Conservation (phyloP, 2,113 vertebrate genomes). For the Crotalus viridis region DNA sequence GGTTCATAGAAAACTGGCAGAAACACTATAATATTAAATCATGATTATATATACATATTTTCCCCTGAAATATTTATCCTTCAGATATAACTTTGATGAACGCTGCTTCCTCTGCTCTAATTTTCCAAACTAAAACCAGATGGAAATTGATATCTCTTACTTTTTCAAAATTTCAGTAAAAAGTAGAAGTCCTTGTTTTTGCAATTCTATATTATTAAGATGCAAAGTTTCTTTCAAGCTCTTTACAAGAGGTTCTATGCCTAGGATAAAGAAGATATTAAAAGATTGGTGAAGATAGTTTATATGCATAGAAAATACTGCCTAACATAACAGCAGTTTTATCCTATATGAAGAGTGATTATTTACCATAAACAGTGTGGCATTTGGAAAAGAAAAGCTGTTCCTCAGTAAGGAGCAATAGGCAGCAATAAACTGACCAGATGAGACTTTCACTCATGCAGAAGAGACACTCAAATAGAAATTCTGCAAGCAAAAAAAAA, state of each 20-base stretch:
- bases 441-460: constrained; percentile 79
- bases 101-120: neutral
- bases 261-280: constrained; percentile 59
- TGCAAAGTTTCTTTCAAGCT: constrained; percentile 80
- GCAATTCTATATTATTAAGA: constrained; percentile 81
- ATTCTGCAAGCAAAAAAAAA: constrained; percentile 67
- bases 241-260: constrained; percentile 88
- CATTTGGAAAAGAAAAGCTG: constrained; percentile 91
- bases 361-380: constrained; percentile 92
- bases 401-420: constrained; percentile 86
- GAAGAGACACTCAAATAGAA: constrained; percentile 80
- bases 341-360: neutral
- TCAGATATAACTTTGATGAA: neutral
- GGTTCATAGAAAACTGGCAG: neutral
- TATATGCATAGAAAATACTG: neutral
- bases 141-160: constrained; percentile 64
- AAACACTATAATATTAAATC: neutral
- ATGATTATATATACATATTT: neutral
- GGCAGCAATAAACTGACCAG: constrained; percentile 86
- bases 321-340: constrained; percentile 4
- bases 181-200: constrained; percentile 86
- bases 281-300: neutral
- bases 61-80: neutral
- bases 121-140: neutral
- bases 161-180: constrained; percentile 86